Evolutionary conservation across 2,797 vertebrate species (phyloP).

Genomic region (Alauda arvensis): DNA sequence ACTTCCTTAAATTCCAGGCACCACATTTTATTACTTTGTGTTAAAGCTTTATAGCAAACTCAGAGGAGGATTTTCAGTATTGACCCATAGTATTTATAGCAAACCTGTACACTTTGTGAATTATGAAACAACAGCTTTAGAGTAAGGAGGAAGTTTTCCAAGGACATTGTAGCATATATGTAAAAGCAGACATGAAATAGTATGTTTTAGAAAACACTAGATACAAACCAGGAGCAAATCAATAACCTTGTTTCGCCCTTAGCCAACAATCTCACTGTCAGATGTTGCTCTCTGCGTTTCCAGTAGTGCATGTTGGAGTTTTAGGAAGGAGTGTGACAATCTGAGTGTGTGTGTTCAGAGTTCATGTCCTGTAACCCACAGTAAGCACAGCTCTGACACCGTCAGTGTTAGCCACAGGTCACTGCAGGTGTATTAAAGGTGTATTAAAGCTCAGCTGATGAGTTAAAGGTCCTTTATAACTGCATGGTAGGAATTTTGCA

Average conservation of each 20-base stretch:
- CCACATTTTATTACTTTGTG: background rate
- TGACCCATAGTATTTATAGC: background rate
- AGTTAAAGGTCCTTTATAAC: background rate
- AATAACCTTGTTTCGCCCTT: background rate
- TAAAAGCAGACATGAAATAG: background rate
- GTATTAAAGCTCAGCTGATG: background rate
- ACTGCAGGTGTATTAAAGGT: background rate
- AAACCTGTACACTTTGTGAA: background rate
- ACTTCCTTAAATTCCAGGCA: conserved; percentile 10
- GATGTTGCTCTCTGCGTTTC: background rate
- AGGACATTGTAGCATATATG: background rate
- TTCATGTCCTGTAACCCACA: rapidly evolving
- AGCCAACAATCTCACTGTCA: background rate
- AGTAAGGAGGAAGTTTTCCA: background rate
- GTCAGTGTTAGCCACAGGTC: background rate
- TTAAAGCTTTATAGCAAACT: background rate
- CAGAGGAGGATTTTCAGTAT: background rate
- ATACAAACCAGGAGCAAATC: background rate
- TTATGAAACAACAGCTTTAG: background rate
- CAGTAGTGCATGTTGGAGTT: background rate
- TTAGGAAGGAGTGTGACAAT: background rate
- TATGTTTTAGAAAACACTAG: background rate
- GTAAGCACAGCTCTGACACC: background rate
- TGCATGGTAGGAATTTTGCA: background rate
- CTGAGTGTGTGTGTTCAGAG: background rate